Conservation (phyloP, 2,888 invertebrate genomes). For the Ceraclea dissimilis region DNA sequence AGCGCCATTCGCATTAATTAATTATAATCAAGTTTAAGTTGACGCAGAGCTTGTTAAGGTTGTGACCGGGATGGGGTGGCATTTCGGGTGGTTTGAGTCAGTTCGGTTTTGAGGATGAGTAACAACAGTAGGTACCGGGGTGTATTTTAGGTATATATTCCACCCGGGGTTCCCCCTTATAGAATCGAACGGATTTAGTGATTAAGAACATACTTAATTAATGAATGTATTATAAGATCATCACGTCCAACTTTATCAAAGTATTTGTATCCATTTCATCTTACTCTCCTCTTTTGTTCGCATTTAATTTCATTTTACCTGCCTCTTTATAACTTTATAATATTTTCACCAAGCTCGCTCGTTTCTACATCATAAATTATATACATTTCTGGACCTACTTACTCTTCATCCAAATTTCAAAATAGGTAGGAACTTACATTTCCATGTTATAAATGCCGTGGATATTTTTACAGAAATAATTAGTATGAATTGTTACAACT, state of each 20-base stretch:
- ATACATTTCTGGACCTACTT: no score
- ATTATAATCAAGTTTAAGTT: constrained; percentile 81
- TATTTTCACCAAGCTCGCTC: background rate
- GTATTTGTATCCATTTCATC: background rate
- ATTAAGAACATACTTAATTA: background rate
- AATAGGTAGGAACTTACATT: no score
- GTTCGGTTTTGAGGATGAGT: constrained; percentile 48
- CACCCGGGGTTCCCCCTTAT: background rate
- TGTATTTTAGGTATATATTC: background rate
- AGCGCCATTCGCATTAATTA: constrained; percentile 67
- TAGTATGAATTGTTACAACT: no score
- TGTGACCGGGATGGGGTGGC: constrained; percentile 33
- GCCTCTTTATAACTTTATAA: background rate
- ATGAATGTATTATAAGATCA: background rate
- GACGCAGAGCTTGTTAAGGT: constrained; percentile 52
- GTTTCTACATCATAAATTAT: no score
- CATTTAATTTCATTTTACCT: background rate
- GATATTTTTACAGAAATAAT: no score
- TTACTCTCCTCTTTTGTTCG: no score
- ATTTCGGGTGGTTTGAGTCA: constrained; percentile 40
- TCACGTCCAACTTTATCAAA: background rate
- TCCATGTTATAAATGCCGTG: no score
- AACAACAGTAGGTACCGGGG: constrained; percentile 20
- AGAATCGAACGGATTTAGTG: background rate
- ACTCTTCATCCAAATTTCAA: no score